Evolutionary conservation across 2,113 vertebrate species (phyloP), one percentile per base, ranked within the genome.

Genomic region (Brachionichthys hirsutus): DNA sequence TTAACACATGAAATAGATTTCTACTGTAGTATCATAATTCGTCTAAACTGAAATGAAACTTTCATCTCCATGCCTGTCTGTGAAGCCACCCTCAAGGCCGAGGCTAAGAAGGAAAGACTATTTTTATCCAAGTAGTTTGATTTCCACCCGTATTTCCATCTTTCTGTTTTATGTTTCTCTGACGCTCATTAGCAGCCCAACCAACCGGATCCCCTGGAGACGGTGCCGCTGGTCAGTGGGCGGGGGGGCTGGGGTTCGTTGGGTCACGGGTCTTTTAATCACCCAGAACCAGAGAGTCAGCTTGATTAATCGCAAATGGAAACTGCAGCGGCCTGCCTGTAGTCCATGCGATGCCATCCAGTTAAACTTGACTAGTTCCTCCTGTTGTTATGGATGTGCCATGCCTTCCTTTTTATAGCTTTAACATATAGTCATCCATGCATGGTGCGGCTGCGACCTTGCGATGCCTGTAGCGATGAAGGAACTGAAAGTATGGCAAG

Each of bases 281-380:
- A 49, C 8, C 54, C 22, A 59, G 44, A 52, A 16, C 20, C 58
- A 66, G 41, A 68, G 36, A 59, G 66, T 48, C 58, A 45, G 61
- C 78, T 62, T 48, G 56, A 76, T 83, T 81, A 51, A 69, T 76
- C 42, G 44, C 36, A 42, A 35, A 42, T 63, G 70, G 61, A 77
- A 61, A 74, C 51, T 44, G 43, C 55, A 45, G 61, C 24, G n/a
- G 47, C 36, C 73, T 75, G 62, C 54, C 50, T 57, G 48, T 65
- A 62, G 50, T 47, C 15, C 42, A 46, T 51, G 8, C 2, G 24
- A 30, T 30, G 5, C 8, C 5, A 30, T 73, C 24, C 70, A 73
- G 69, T 75, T 66, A 46, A 42, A 5, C 18, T 42, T 2, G 9
- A 43, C 53, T 14, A 35, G 24, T 61, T 66, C 52, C 52, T 70